Conservation (phyloP, 2,113 vertebrate species). For the Crotophaga sulcirostris region DNA sequence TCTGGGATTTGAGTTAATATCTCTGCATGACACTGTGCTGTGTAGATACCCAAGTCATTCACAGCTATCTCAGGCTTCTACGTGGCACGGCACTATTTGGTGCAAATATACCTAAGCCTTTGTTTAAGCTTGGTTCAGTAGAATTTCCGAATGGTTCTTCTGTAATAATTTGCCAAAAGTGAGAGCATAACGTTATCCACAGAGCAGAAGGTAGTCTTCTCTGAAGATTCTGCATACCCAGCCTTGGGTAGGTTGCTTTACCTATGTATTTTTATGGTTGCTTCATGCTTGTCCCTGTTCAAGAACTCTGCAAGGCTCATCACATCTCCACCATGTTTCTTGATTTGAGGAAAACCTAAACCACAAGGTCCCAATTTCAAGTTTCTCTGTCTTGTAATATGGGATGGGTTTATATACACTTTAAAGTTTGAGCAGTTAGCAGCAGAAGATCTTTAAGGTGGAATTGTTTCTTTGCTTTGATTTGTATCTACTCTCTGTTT, state of each 20-base stretch:
- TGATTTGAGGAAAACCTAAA: not conserved
- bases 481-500: not conserved
- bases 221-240: not conserved
- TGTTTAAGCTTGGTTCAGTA: not conserved
- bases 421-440: not conserved
- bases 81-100: not conserved
- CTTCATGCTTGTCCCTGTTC: not conserved
- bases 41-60: not conserved
- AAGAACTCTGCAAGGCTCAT: not conserved
- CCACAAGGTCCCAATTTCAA: not conserved
- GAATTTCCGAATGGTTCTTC: not conserved
- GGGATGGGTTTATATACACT: not conserved
- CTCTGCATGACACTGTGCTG: not conserved
- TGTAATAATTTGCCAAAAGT: not conserved
- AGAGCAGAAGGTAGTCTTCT: not conserved
- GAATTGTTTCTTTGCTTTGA: not conserved
- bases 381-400: not conserved
- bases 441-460: not conserved
- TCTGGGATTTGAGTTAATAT: not conserved
- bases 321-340: not conserved
- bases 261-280: not conserved
- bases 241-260: not conserved
- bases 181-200: not conserved
- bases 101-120: not conserved
- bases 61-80: not conserved